These are phyloP conservation scores for Thryonomys swinderianus DNA, from an alignment of 2,113 vertebrate species.

Conservation along the genomic window DNA sequence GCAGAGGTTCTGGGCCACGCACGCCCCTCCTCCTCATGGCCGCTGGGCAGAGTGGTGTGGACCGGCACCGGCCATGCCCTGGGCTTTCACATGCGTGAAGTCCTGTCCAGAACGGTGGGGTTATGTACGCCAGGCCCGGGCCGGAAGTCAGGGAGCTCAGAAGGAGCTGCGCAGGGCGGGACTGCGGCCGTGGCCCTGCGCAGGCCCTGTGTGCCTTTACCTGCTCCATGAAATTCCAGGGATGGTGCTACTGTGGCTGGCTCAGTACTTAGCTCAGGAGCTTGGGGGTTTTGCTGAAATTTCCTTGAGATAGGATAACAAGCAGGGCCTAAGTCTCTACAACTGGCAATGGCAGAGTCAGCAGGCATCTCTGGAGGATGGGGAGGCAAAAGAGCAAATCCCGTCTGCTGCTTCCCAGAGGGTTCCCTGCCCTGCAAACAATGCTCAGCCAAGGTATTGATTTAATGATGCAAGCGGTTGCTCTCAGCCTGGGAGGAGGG, in stretches of 20 bases:
- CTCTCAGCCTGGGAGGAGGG: constrained; percentile 5
- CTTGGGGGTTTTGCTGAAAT: constrained; percentile 13
- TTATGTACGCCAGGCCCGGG: neutral
- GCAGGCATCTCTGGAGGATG: neutral
- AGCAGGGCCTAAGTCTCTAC: neutral
- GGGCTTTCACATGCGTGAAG: neutral
- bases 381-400: neutral
- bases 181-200: neutral
- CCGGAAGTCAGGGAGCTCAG: neutral
- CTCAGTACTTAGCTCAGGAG: neutral
- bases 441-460: neutral
- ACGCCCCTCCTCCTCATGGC: neutral
- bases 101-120: neutral
- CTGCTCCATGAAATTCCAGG: neutral
- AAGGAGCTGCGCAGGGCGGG: neutral
- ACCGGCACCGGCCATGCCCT: neutral
- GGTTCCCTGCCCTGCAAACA: neutral
- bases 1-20: neutral
- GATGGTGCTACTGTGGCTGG: neutral
- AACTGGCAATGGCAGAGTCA: neutral
- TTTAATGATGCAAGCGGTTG: neutral
- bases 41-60: neutral
- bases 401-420: neutral
- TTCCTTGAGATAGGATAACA: neutral
- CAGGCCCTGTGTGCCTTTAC: neutral